A percentile compares a stretch with the other conserved stretches of the same genome.
phyloP scores from a whole-genome alignment of 2,888 invertebrate genomes.

The Eristalis tenax region DNA sequence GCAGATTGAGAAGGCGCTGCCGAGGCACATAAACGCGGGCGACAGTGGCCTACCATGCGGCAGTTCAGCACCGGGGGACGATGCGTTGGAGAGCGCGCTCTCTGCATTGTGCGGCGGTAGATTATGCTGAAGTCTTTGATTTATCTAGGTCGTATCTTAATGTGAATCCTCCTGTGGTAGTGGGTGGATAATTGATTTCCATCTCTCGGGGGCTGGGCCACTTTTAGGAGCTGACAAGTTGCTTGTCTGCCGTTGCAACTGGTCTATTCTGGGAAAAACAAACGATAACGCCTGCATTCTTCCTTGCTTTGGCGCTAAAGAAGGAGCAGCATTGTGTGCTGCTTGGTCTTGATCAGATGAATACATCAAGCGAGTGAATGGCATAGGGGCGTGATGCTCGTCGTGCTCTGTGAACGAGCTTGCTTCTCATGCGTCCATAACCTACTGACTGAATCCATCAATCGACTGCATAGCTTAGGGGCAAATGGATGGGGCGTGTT shows the following conservation, averaged over 20 bases:
- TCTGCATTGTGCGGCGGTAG: conserved; percentile 36
- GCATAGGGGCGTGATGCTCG: too few species aligned
- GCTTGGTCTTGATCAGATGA: not conserved
- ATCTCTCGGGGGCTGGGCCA: not conserved
- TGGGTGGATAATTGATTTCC: not conserved
- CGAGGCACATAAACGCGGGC: not conserved
- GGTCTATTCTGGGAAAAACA: not conserved
- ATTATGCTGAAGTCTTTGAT: conserved; percentile 55
- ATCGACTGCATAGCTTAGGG: too few species aligned
- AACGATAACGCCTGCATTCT: not conserved
- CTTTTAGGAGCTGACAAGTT: not conserved
- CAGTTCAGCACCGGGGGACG: too few species aligned
- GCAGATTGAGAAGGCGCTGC: conserved; percentile 42
- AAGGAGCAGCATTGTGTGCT: not conserved
- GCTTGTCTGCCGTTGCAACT: not conserved
- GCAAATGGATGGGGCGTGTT: too few species aligned
- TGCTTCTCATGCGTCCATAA: too few species aligned
- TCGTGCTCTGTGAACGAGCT: too few species aligned
- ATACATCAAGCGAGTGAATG: too few species aligned
- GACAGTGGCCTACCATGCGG: not conserved
- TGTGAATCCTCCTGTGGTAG: not conserved
- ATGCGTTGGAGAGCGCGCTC: not conserved
- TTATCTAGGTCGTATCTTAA: conserved; percentile 66
- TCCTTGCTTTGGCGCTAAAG: not conserved
- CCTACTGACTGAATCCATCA: too few species aligned